phyloP scores from a whole-genome alignment of 2,888 invertebrate genomes.

The Tiliacea citrago region DNA sequence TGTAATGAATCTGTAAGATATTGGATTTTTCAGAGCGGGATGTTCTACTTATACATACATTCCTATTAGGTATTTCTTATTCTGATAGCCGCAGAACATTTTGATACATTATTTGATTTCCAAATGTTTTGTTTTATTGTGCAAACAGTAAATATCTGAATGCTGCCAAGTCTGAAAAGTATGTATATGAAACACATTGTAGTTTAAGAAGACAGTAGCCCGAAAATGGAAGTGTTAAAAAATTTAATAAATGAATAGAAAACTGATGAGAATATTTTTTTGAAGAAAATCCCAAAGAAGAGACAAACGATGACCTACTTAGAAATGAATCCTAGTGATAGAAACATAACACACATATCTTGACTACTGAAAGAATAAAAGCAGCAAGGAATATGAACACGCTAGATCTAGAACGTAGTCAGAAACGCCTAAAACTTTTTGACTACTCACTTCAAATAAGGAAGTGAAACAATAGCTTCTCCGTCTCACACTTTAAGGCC shows the following conservation, averaged over 20 bases:
- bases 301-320: no score
- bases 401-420: background rate
- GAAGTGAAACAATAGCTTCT: conserved; percentile 38
- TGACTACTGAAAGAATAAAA: background rate
- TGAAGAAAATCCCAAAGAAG: no score
- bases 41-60: background rate
- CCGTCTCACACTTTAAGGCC: conserved; percentile 19
- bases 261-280: no score
- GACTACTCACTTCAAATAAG: conserved; percentile 1
- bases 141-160: no score
- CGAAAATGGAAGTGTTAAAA: no score
- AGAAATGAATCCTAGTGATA: no score
- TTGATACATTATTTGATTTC: background rate
- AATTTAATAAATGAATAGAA: no score
- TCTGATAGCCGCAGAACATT: conserved; percentile 5
- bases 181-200: no score
- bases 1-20: conserved; percentile 51
- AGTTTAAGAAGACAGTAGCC: no score
- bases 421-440: conserved; percentile 22
- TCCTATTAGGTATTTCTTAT: background rate
- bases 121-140: background rate
- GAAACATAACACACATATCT: background rate
- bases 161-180: no score
- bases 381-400: background rate
- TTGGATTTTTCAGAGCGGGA: conserved; percentile 32